phyloP scores from a whole-genome alignment of 2,113 vertebrate species.

The Strix aluco region DNA sequence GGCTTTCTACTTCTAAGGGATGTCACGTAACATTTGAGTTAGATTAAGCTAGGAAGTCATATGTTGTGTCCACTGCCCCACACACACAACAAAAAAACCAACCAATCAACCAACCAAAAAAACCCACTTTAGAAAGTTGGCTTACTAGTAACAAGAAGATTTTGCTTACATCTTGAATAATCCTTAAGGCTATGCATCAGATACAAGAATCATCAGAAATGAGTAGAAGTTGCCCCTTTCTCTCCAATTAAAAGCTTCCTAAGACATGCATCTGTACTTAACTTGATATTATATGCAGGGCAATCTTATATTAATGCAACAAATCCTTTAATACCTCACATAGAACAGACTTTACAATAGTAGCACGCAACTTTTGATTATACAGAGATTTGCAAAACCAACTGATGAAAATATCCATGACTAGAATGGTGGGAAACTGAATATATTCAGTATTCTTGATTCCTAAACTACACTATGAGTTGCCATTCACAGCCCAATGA shows the following conservation, averaged over 20 bases:
- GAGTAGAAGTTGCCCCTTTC: neutral
- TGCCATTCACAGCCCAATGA: neutral
- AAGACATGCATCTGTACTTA: neutral
- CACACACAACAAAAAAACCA: neutral
- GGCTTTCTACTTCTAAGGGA: conserved; percentile 23
- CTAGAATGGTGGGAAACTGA: neutral
- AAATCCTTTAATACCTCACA: neutral
- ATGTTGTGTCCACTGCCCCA: neutral
- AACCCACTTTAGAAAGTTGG: neutral
- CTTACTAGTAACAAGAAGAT: neutral
- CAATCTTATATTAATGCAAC: neutral
- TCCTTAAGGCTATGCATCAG: neutral
- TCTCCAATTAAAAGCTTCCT: neutral
- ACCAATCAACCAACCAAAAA: neutral
- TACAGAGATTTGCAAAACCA: neutral
- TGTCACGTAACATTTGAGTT: neutral
- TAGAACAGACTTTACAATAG: neutral
- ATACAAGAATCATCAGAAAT: neutral
- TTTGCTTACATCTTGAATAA: neutral
- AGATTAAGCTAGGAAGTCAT: neutral
- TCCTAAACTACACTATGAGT: neutral
- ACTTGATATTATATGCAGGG: neutral
- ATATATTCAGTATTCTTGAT: neutral
- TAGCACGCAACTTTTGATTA: neutral
- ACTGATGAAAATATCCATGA: neutral